These are phyloP conservation scores for Pherbina coryleti DNA, from an alignment of 2,888 invertebrate species.

Conservation along the genomic window DNA sequence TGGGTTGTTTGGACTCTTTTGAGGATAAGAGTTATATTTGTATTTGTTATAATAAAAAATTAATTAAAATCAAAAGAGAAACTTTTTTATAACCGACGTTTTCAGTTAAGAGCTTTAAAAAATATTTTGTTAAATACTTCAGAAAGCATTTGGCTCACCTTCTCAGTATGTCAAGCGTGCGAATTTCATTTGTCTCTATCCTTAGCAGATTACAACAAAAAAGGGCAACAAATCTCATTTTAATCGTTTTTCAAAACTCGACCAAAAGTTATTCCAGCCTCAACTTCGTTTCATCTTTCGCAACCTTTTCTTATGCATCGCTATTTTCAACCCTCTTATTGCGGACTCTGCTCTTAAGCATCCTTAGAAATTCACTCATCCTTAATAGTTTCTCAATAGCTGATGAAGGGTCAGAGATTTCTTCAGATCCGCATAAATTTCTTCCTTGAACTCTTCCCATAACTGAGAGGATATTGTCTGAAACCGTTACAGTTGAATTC, in stretches of 20 bases:
- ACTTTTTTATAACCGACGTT: no score
- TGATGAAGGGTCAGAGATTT: neutral
- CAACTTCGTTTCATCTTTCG: neutral
- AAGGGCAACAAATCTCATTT: neutral
- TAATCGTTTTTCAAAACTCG: neutral
- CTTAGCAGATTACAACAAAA: neutral
- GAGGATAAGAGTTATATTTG: no score
- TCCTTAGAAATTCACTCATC: constrained; percentile 10
- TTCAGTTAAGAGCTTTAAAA: no score
- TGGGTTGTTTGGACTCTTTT: no score
- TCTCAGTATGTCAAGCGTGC: neutral
- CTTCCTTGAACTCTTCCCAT: neutral
- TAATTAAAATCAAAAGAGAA: no score
- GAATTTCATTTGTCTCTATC: neutral
- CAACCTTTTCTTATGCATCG: neutral
- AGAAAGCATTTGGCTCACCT: no score
- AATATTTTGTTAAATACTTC: no score
- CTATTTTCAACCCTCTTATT: constrained; percentile 13
- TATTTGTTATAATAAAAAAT: no score
- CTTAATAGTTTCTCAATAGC: neutral
- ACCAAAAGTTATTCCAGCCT: neutral
- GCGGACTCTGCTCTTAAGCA: neutral
- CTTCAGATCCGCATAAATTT: neutral
- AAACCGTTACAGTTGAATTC: constrained; percentile 14
- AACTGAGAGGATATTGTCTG: neutral